phyloP scores from a whole-genome alignment of 2,797 vertebrate genomes.

The Microcaecilia unicolor region DNA sequence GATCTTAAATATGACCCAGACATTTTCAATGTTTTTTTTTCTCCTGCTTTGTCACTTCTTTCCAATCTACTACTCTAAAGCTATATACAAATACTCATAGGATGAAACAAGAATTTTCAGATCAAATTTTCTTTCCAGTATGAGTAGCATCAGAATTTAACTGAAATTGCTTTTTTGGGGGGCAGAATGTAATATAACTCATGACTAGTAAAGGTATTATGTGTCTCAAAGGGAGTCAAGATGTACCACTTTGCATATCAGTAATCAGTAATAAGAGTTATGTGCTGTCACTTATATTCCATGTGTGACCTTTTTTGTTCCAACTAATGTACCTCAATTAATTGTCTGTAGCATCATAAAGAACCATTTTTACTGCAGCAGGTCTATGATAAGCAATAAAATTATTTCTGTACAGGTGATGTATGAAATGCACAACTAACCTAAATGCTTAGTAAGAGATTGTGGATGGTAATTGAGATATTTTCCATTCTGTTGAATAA shows the following conservation, averaged over 20 bases:
- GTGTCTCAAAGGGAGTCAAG: conserved; percentile 23
- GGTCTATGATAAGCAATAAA: conserved; percentile 47
- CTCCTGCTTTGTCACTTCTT: no score
- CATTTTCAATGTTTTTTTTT: no score
- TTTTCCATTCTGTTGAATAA: conserved; percentile 28
- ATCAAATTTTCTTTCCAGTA: no score
- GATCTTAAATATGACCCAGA: no score
- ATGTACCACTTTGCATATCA: conserved; percentile 48
- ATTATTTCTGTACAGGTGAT: conserved; percentile 36
- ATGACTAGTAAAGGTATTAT: no score
- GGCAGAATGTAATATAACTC: no score
- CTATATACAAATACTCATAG: no score
- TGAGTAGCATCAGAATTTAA: no score
- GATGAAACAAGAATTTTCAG: no score
- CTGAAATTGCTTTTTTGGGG: no score
- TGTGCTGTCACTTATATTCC: conserved; percentile 45
- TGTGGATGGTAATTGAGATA: conserved; percentile 32
- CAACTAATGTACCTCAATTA: conserved; percentile 51
- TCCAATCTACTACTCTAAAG: no score
- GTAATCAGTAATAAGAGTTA: conserved; percentile 46
- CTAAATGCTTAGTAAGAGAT: conserved; percentile 38
- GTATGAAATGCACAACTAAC: conserved; percentile 47
- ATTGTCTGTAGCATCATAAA: conserved; percentile 56
- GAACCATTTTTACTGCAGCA: conserved; percentile 29
- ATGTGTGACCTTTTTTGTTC: conserved; percentile 49